These are phyloP conservation scores for Sus cebifrons DNA, from an alignment of 2,797 vertebrate species.

Conservation along the genomic window DNA sequence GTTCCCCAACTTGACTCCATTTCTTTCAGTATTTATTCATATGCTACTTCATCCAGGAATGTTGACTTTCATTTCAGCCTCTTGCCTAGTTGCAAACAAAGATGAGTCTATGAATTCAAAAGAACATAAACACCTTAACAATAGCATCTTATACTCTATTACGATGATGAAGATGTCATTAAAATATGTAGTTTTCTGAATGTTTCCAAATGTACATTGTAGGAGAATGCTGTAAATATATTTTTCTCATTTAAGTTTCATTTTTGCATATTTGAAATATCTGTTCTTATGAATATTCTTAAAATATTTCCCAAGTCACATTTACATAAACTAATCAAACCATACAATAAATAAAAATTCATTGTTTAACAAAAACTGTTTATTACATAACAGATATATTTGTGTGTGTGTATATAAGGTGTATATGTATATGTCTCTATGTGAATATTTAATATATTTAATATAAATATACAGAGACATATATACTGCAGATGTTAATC, in stretches of 20 bases:
- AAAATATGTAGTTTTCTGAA: constrained; percentile 13
- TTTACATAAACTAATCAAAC: constrained; percentile 42
- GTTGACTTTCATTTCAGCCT: background rate
- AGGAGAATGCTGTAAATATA: background rate
- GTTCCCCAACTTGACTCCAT: background rate
- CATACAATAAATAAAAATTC: constrained; percentile 60
- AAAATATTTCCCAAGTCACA: constrained; percentile 34
- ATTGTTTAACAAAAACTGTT: constrained; percentile 39
- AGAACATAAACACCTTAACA: background rate
- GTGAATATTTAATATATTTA: background rate
- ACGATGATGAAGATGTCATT: constrained; percentile 6
- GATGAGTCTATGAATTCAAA: background rate
- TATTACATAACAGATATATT: background rate
- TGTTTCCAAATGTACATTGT: constrained; percentile 8
- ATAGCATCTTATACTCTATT: constrained; percentile 5
- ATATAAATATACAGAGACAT: background rate
- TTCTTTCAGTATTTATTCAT: constrained; percentile 43
- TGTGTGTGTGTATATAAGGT: background rate
- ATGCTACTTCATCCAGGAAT: background rate
- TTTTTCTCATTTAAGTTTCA: constrained; percentile 3
- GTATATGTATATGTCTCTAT: background rate
- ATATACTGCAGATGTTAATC: constrained; percentile 51
- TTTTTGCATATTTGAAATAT: background rate
- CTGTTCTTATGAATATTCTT: background rate
- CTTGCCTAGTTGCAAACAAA: constrained; percentile 5